phyloP scores from a whole-genome alignment of 2,113 vertebrate genomes.

The Nycticryphes semicollaris region DNA sequence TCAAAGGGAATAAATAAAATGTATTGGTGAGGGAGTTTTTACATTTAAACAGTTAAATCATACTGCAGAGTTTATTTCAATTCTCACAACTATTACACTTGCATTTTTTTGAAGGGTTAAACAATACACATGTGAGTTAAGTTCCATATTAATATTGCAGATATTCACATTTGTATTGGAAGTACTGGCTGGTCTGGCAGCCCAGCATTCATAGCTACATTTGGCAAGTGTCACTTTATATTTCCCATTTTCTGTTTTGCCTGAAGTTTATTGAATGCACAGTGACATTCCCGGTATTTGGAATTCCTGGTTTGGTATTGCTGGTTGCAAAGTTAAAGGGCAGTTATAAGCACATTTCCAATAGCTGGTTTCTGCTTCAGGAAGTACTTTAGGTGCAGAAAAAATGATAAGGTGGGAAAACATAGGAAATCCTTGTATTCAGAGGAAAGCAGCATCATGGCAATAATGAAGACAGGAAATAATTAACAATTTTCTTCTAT shows the following conservation, averaged over 20 bases:
- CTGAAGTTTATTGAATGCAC: neutral
- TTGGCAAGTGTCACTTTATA: neutral
- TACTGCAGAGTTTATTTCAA: fast-evolving
- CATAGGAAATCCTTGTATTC: fast-evolving
- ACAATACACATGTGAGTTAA: fast-evolving
- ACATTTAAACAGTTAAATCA: neutral
- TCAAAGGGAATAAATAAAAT: neutral
- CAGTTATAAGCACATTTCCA: neutral
- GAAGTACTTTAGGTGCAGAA: neutral
- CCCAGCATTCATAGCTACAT: neutral
- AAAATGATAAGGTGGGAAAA: neutral
- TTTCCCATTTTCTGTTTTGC: neutral
- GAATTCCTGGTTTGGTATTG: neutral
- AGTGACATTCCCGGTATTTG: no score
- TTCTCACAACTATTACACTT: neutral
- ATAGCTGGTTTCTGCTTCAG: neutral
- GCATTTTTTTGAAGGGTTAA: neutral
- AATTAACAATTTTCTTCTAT: neutral
- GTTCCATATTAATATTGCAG: neutral
- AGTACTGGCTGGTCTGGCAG: neutral
- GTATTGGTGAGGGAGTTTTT: neutral
- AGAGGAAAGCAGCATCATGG: neutral
- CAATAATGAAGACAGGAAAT: neutral
- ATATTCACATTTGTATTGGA: neutral
- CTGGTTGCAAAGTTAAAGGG: neutral